These are phyloP conservation scores for Eulemur rufifrons DNA, from an alignment of 2,113 vertebrate species.

Conservation along the genomic window DNA sequence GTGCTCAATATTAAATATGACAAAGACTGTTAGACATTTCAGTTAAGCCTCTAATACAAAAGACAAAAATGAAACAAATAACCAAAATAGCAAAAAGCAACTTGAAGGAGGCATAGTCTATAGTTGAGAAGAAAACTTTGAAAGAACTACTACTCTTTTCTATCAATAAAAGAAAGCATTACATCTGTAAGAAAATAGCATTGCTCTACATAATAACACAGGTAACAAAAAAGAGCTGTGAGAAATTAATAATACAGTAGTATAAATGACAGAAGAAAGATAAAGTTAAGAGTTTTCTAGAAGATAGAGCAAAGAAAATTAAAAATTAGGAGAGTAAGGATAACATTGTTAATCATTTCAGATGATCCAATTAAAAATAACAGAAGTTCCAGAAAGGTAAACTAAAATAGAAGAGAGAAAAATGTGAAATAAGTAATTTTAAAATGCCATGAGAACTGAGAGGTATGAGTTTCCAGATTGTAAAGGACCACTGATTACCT, in stretches of 20 bases:
- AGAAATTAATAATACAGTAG: background rate
- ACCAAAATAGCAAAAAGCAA: background rate
- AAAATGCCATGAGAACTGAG: background rate
- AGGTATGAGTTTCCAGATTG: background rate
- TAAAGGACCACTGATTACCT: background rate
- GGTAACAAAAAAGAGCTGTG: background rate
- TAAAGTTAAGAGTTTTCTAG: background rate
- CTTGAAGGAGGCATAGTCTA: background rate
- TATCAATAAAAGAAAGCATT: background rate
- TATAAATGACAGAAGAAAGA: background rate
- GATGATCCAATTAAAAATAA: background rate
- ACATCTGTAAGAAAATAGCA: background rate
- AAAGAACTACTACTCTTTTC: background rate
- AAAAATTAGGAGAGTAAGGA: background rate
- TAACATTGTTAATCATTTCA: background rate
- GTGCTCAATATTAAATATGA: background rate
- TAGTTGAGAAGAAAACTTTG: background rate
- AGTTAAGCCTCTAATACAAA: background rate
- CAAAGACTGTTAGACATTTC: background rate
- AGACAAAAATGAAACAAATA: background rate
- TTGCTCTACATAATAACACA: background rate
- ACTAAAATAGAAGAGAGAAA: background rate
- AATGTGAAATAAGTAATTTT: background rate
- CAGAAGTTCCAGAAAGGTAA: background rate
- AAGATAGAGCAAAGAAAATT: background rate